Percentiles rank a stretch among this genome's conserved stretches.
phyloP scores from a whole-genome alignment of 2,797 vertebrate genomes.

The Anomalospiza imberbis region DNA sequence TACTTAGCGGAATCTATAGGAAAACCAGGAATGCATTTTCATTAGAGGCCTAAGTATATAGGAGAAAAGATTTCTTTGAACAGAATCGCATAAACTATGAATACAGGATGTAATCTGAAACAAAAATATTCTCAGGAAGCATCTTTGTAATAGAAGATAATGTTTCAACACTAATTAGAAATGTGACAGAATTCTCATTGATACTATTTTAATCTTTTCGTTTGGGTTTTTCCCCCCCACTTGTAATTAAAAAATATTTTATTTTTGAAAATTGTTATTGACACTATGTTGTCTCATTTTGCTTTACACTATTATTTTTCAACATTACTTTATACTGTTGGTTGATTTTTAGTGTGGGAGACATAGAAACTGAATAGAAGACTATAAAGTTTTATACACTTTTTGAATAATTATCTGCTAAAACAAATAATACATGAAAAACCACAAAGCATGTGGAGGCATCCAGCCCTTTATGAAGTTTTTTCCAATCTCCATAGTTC shows the following conservation, averaged over 20 bases:
- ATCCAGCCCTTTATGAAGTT: not conserved
- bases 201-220: not conserved
- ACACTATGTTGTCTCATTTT: not conserved
- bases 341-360: not conserved
- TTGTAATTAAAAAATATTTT: not conserved
- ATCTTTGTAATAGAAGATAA: not conserved
- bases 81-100: not conserved
- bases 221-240: fast-evolving
- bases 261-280: not conserved
- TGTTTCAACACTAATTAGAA: not conserved
- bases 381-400: not conserved
- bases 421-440: not conserved
- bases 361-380: not conserved
- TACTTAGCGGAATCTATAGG: not conserved
- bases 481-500: not conserved
- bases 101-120: not conserved
- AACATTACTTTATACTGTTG: not conserved
- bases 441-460: not conserved
- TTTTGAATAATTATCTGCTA: not conserved
- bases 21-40: not conserved
- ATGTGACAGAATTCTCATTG: not conserved
- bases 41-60: not conserved
- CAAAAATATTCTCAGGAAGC: not conserved
- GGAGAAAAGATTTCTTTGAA: not conserved
- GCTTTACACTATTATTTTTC: not conserved